These are phyloP conservation scores for Napeogenes sylphis DNA, from an alignment of 2,888 invertebrate species.

Conservation along the genomic window DNA sequence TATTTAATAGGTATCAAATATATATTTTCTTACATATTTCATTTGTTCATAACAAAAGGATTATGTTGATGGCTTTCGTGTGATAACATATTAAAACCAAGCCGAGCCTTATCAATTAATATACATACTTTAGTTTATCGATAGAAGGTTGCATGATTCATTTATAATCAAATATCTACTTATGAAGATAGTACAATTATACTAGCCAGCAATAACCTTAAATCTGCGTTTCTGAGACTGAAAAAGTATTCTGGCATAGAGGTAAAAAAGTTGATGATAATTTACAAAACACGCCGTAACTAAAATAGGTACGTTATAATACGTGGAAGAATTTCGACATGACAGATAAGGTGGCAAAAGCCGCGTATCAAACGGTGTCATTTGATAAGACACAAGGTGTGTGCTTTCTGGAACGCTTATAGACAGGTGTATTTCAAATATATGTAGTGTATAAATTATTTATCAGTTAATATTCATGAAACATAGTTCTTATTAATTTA, in stretches of 20 bases:
- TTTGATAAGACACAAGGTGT: conserved; percentile 69
- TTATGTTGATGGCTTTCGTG: conserved; percentile 6
- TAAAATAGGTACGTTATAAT: conserved; percentile 51
- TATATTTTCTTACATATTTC: not conserved
- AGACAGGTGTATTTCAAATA: conserved; percentile 40
- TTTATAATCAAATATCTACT: too few relatives aligned
- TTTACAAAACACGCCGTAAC: conserved; percentile 15
- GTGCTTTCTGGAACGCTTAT: conserved; percentile 61
- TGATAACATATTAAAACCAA: not conserved
- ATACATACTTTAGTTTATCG: not conserved
- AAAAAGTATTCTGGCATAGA: not conserved
- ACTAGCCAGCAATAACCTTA: not conserved
- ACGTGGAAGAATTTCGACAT: conserved; percentile 76
- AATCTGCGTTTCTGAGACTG: not conserved
- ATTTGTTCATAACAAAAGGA: conserved; percentile 12
- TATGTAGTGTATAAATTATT: conserved; percentile 13
- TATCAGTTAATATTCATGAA: too few relatives aligned
- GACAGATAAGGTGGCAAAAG: conserved; percentile 67
- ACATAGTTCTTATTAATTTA: conserved; percentile 30
- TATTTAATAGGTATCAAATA: too few relatives aligned
- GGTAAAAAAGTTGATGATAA: not conserved
- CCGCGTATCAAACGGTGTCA: conserved; percentile 75
- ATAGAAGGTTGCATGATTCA: too few relatives aligned
- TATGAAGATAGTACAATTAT: too few relatives aligned
- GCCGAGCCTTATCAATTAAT: conserved; percentile 13